Percentiles rank a stretch among this genome's conserved stretches.
phyloP scores from a whole-genome alignment of 1,140 invertebrate species.

The Aphidius ervi region DNA sequence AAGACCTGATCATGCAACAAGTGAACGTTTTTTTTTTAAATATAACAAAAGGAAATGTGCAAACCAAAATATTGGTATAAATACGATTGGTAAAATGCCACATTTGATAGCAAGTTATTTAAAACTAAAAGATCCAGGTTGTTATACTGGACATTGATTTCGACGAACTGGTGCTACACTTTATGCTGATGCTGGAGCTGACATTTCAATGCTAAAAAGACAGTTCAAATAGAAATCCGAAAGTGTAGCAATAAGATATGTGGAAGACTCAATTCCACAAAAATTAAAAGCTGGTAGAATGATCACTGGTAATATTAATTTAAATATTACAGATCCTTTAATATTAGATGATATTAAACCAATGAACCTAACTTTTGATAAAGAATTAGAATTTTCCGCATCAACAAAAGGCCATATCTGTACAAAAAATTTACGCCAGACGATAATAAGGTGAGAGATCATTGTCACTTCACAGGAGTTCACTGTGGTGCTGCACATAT shows the following conservation, averaged over 20 bases:
- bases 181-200: conserved; percentile 27
- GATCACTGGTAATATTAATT: no score
- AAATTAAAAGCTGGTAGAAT: background rate
- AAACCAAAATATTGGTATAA: conserved; percentile 15
- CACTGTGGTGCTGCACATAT: no score
- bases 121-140: conserved; percentile 19
- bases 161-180: conserved; percentile 24
- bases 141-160: conserved; percentile 30
- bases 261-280: background rate
- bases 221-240: background rate
- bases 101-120: conserved; percentile 23
- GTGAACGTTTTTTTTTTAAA: conserved; percentile 8
- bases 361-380: no score
- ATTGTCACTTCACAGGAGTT: no score
- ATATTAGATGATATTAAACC: no score
- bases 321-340: no score
- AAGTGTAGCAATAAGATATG: background rate
- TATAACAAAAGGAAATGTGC: conserved; percentile 15
- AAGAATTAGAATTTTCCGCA: no score
- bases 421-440: no score
- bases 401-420: no score
- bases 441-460: no score
- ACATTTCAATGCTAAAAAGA: conserved; percentile 18
- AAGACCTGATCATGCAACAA: background rate
- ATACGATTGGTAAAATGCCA: conserved; percentile 24